Conservation (phyloP, 1,140 invertebrate genomes). For the Grapholita molesta region DNA sequence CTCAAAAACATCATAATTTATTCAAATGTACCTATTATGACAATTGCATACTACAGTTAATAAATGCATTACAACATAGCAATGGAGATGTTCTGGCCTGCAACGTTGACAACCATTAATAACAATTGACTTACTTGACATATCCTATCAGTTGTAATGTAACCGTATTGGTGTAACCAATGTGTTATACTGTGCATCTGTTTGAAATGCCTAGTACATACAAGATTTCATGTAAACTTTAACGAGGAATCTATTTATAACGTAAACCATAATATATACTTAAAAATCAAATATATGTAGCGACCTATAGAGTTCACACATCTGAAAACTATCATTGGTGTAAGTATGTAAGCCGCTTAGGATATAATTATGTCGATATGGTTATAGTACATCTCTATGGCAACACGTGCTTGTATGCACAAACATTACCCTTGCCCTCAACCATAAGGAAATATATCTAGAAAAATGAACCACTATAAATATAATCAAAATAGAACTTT, state of each 20-base stretch:
- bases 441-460: not conserved
- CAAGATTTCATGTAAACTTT: too few relatives aligned
- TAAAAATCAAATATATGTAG: too few relatives aligned
- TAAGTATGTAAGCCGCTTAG: too few relatives aligned
- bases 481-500: not conserved
- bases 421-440: not conserved
- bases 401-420: too few relatives aligned
- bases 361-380: too few relatives aligned
- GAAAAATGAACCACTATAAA: not conserved
- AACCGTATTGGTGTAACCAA: not conserved
- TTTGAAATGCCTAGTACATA: not conserved
- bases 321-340: too few relatives aligned
- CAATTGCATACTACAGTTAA: not conserved
- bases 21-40: not conserved
- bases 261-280: too few relatives aligned
- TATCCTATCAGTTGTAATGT: not conserved
- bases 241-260: too few relatives aligned
- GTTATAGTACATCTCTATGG: too few relatives aligned
- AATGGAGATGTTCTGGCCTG: not conserved
- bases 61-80: not conserved
- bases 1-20: too few relatives aligned
- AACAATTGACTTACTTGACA: constrained; percentile 3
- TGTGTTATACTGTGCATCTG: not conserved
- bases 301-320: too few relatives aligned
- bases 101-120: not conserved